Evolutionary conservation across 2,113 vertebrate species (phyloP).

Genomic region (Syngnathus scovelli): DNA sequence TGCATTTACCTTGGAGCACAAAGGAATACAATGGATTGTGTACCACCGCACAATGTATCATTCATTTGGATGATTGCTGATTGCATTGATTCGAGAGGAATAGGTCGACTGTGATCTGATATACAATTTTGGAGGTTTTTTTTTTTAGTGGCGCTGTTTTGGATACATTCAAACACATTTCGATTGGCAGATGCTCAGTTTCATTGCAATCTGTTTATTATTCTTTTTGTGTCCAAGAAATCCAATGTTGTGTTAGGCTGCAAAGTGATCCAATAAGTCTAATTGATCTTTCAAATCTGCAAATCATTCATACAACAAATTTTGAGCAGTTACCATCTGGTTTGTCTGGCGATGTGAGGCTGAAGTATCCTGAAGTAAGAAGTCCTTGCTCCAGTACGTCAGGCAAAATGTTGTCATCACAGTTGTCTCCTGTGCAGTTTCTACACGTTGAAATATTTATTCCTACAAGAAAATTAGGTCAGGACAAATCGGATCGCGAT

Average conservation of each 20-base stretch:
- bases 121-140: neutral
- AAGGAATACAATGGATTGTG: neutral
- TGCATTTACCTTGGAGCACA: conserved; percentile 56
- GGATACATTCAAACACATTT: no score
- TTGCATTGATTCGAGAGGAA: neutral
- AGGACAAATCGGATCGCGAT: neutral
- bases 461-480: conserved; percentile 25
- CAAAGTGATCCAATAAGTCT: neutral
- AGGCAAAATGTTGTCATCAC: conserved; percentile 54
- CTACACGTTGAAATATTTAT: conserved; percentile 45
- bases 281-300: neutral
- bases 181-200: no score
- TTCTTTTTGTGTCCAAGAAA: no score
- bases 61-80: neutral
- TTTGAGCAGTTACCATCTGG: conserved; percentile 40
- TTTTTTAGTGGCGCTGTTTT: neutral
- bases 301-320: neutral
- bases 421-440: conserved; percentile 40
- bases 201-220: no score
- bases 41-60: neutral
- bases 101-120: neutral
- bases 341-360: conserved; percentile 39
- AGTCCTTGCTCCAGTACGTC: conserved; percentile 37
- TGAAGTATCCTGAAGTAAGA: conserved; percentile 64
- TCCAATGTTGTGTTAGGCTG: neutral